phyloP scores from a whole-genome alignment of 1,140 invertebrate genomes.

The Akabosia matsudoensis region DNA sequence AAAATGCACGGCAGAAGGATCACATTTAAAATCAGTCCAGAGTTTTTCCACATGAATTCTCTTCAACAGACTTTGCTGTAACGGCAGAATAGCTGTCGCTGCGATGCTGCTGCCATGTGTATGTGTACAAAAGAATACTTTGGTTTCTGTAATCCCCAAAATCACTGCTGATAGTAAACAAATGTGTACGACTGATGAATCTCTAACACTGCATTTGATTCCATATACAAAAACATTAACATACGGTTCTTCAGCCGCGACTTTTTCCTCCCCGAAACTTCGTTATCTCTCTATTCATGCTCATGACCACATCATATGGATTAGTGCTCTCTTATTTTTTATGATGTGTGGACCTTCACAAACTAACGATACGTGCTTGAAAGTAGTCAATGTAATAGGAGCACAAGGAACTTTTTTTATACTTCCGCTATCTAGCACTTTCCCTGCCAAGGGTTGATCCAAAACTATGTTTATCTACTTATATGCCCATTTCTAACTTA shows the following conservation, averaged over 20 bases:
- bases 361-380: not conserved
- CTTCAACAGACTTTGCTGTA: conserved; percentile 15
- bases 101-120: not conserved
- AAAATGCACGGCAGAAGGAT: not conserved
- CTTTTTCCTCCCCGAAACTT: conserved; percentile 11
- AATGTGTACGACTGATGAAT: too few relatives aligned
- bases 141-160: too few relatives aligned
- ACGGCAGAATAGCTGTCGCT: not conserved
- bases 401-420: not conserved
- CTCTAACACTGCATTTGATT: not conserved
- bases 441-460: too few relatives aligned
- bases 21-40: conserved; percentile 2
- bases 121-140: too few relatives aligned
- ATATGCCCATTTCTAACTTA: too few relatives aligned
- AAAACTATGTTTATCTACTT: too few relatives aligned
- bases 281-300: conserved; percentile 23
- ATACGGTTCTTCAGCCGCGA: not conserved
- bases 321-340: conserved; percentile 16
- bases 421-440: not conserved
- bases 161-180: too few relatives aligned
- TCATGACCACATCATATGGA: conserved; percentile 11
- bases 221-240: conserved; percentile 1
- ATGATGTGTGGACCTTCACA: not conserved
- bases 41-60: conserved; percentile 18
- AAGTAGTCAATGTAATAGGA: not conserved